These are phyloP conservation scores for Orchestia grillus DNA, from an alignment of 1,140 invertebrate species.

Conservation along the genomic window DNA sequence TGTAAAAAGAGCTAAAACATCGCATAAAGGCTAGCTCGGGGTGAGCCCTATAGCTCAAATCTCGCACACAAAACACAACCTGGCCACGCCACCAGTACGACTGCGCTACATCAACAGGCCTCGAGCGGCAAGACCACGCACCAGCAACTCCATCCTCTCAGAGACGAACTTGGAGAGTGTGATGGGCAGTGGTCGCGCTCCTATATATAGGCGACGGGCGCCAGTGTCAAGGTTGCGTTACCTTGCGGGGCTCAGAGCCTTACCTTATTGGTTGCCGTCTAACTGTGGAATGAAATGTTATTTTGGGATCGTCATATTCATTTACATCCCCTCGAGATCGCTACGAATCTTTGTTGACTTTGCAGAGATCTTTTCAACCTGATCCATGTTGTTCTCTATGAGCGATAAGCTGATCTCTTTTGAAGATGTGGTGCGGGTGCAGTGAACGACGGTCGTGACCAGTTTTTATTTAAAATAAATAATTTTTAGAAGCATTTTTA, in stretches of 20 bases:
- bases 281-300: not conserved
- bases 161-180: constrained; percentile 15
- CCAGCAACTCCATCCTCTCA: constrained; percentile 34
- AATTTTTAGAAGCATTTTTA: not conserved
- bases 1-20: not conserved
- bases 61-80: not conserved
- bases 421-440: not conserved
- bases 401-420: not conserved
- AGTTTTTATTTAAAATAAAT: no score
- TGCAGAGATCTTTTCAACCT: not conserved
- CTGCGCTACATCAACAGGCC: not conserved
- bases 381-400: no score
- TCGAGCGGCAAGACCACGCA: not conserved
- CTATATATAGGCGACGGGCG: constrained; percentile 34
- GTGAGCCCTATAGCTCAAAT: not conserved
- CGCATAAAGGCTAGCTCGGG: not conserved
- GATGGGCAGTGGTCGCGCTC: not conserved
- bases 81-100: not conserved
- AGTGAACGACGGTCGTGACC: not conserved
- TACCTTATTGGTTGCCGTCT: not conserved
- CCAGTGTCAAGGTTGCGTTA: constrained; percentile 20
- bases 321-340: not conserved
- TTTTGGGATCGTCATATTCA: not conserved
- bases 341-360: not conserved
- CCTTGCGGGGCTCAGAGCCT: not conserved